Base-by-base conservation (phyloP, 2,888 invertebrate genomes). In the Ophonus ardosiacus region DNA sequence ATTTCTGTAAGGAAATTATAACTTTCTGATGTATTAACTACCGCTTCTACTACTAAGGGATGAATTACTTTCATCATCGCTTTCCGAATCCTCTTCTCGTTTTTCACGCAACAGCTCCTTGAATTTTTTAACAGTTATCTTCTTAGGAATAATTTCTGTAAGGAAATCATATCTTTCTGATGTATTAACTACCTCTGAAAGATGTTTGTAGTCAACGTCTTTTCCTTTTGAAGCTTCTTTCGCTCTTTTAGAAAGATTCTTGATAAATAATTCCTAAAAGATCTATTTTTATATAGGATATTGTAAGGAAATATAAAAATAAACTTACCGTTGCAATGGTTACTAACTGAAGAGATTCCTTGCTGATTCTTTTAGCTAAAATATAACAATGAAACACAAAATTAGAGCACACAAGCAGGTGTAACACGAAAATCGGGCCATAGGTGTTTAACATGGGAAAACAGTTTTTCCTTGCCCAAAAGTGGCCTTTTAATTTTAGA, bases 361-460 rank as follows among this genome's bases (percentile, higher is more conserved):
- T 95, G 15, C 95, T 95, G 61, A 97, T 95, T 68, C 94, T 94
- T 88, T 96, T 96, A 0, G 96, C 96, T n/a, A n/a, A n/a, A n/a
- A n/a, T n/a, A n/a, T n/a, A n/a, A n/a, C n/a, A n/a, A n/a, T n/a
- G n/a, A n/a, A n/a, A n/a, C n/a, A n/a, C n/a, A n/a, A n/a, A n/a
- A n/a, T n/a, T n/a, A n/a, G n/a, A n/a, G n/a, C n/a, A n/a, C n/a
- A n/a, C n/a, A n/a, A n/a, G n/a, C n/a, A n/a, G n/a, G n/a, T n/a
- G n/a, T n/a, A n/a, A n/a, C n/a, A n/a, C n/a, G n/a, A n/a, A n/a
- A n/a, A n/a, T n/a, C n/a, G n/a, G n/a, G n/a, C n/a, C n/a, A n/a
- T n/a, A n/a, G n/a, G n/a, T n/a, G n/a, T n/a, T n/a, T n/a, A n/a
- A n/a, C n/a, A n/a, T n/a, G n/a, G n/a, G n/a, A n/a, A n/a, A n/a